Evolutionary conservation across 2,797 vertebrate species (phyloP), one percentile per base, ranked within the genome.

Genomic region (Dicrostonyx torquatus): DNA sequence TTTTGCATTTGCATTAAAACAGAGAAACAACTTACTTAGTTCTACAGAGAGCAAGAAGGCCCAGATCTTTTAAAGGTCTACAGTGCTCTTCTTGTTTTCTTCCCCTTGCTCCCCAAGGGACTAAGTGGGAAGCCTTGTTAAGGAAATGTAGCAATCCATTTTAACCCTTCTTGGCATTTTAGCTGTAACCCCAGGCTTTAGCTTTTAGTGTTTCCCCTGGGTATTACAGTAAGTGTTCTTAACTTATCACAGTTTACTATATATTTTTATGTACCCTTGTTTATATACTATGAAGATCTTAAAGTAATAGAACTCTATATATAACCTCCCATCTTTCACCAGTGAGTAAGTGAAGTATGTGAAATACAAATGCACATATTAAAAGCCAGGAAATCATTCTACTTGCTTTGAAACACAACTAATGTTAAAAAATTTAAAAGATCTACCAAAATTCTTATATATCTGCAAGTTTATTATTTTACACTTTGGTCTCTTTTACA

Each of bases 71-170:
- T 60, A 85, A 9, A 92, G 73, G 26, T 90, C n/a, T 60, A 43
- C 4, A 26, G 66, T 72, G n/a, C 11, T 82, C 1, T 88, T 68
- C 12, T 37, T 76, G 0, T 80, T 90, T 90, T 15, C 29, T 76
- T 53, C 60, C 58, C 24, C 43, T 43, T 68, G 40, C 77, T 95
- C 2, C 66, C 60, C 29, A 80, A 80, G n/a, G 76, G 58, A 85
- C 20, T 22, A 94, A 87, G 77, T 24, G 55, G 48, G 40, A 68
- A 84, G 34, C 9, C 26, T 88, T 20, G 18, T 86, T 80, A 80
- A 79, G 72, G 13, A 92, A 93, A 87, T 91, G 64, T 55, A 87
- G 14, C 50, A 77, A 80, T 87, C 31, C 73, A 53, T 82, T 95
- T 95, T 34, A 87, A 37, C 26, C 64, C 31, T 18, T 93, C 26